phyloP scores from a whole-genome alignment of 2,113 vertebrate genomes.

The Neomonachus schauinslandi region DNA sequence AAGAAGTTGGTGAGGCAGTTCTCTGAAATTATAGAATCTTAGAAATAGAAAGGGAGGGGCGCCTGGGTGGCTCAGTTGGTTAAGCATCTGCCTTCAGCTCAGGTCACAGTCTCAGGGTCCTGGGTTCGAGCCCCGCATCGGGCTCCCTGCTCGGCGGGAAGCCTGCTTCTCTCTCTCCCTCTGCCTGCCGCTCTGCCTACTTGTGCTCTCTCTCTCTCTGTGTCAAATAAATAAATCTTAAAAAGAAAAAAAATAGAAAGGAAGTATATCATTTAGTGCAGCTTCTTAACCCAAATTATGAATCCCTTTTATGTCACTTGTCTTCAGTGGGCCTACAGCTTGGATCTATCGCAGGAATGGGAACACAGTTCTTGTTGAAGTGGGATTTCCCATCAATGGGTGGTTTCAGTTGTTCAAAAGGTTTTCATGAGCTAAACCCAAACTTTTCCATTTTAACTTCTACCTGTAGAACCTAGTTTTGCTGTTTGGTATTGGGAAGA shows the following conservation, averaged over 20 bases:
- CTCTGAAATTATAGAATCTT: not conserved
- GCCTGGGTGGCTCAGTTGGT: no score
- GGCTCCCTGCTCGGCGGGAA: not conserved
- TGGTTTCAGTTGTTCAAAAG: not conserved
- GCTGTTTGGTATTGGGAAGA: not conserved
- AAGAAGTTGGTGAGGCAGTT: not conserved
- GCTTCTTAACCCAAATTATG: not conserved
- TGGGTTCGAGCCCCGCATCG: not conserved
- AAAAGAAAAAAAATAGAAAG: not conserved
- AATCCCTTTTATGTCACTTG: no score
- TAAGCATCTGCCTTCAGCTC: no score
- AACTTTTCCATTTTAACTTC: not conserved
- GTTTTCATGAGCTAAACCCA: not conserved
- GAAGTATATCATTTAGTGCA: not conserved
- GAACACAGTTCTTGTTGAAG: not conserved
- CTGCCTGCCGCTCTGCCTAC: no score
- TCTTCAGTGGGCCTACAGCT: not conserved
- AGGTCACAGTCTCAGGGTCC: no score
- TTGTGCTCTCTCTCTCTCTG: no score
- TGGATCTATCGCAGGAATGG: no score
- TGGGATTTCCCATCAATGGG: not conserved
- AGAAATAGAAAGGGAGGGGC: not conserved
- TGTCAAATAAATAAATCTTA: not conserved
- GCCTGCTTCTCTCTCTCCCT: not conserved
- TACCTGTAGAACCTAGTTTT: not conserved